Percentiles rank a stretch among this genome's conserved stretches.
Conservation (phyloP, 2,113 vertebrate species). For the Hippoglossus stenolepis region DNA sequence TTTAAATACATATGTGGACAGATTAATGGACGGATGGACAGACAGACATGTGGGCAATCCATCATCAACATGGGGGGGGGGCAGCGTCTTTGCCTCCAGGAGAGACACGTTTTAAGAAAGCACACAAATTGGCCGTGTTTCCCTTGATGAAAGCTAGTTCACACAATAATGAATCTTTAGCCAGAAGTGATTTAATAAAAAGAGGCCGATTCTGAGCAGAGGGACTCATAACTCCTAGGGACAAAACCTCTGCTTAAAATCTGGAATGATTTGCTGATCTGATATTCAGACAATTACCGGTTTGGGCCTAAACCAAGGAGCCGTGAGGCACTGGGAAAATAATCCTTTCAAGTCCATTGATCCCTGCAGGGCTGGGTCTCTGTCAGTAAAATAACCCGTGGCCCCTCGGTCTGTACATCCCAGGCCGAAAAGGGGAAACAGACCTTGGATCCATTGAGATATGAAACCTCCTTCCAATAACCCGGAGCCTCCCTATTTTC, state of each 20-base stretch:
- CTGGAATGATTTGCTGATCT: constrained; percentile 17
- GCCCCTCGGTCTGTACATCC: constrained; percentile 30
- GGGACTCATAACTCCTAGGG: not conserved
- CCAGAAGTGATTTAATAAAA: constrained; percentile 21
- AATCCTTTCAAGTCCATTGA: constrained; percentile 52
- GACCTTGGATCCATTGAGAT: constrained; percentile 54
- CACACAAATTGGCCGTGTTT: constrained; percentile 9
- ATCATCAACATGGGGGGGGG: not conserved
- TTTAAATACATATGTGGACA: constrained; percentile 12
- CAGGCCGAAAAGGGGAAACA: constrained; percentile 29
- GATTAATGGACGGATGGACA: constrained; percentile 2
- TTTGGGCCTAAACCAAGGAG: constrained; percentile 28
- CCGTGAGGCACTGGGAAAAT: constrained; percentile 41
- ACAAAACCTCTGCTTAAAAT: constrained; percentile 12
- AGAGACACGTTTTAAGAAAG: not conserved
- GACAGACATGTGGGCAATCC: not conserved
- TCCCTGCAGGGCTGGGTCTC: constrained; percentile 40
- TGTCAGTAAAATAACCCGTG: constrained; percentile 49
- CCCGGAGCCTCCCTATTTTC: constrained; percentile 63
- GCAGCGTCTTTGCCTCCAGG: not conserved
- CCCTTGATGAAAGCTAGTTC: constrained; percentile 9
- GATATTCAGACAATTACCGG: constrained; percentile 25
- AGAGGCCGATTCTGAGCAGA: not conserved
- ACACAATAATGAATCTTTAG: constrained; percentile 2
- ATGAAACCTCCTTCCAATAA: constrained; percentile 54